phyloP scores from a whole-genome alignment of 2,113 vertebrate species.

The Cariama cristata region DNA sequence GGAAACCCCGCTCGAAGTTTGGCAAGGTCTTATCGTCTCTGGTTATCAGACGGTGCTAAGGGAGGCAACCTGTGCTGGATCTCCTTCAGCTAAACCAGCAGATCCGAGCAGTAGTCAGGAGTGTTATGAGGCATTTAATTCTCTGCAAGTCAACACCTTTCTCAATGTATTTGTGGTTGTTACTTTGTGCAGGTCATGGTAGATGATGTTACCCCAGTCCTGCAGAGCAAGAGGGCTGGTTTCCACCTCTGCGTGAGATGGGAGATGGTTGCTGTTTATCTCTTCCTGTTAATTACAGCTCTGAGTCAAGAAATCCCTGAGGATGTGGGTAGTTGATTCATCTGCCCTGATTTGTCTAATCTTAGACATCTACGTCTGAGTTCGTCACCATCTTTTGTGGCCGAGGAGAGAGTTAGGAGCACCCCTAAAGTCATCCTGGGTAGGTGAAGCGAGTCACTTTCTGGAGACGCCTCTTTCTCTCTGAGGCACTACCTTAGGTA shows the following conservation, averaged over 20 bases:
- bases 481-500: neutral
- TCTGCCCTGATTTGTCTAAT: neutral
- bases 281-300: neutral
- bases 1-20: neutral
- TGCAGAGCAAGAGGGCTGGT: neutral
- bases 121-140: fast-evolving
- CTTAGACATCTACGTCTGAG: neutral
- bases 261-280: neutral
- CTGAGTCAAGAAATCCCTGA: neutral
- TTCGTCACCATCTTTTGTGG: neutral
- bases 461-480: neutral
- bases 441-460: neutral
- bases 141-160: fast-evolving
- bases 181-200: fast-evolving
- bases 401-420: neutral
- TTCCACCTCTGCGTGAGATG: neutral
- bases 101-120: neutral
- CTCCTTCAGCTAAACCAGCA: neutral
- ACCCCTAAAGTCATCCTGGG: fast-evolving
- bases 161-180: fast-evolving
- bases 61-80: neutral
- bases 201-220: fast-evolving
- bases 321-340: neutral
- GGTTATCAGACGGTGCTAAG: too few relatives aligned
- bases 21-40: fast-evolving